Evolutionary conservation across 2,797 vertebrate genomes (phyloP).

Genomic region (Ctenopoma multispine): DNA sequence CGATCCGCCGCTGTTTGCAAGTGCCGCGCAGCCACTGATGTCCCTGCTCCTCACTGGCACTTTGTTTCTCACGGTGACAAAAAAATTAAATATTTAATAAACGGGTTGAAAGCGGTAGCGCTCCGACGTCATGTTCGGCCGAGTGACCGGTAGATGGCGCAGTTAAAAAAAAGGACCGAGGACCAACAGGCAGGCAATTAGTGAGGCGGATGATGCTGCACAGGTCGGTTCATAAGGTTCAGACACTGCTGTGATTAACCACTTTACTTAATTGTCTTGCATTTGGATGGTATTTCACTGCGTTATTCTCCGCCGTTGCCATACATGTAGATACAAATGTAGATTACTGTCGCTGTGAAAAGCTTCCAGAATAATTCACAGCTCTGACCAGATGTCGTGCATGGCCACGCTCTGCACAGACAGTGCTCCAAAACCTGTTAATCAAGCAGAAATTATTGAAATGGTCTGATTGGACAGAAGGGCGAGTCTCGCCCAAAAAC

Average conservation of each 20-base stretch:
- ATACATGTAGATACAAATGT: neutral
- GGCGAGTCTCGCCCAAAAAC: too few relatives aligned
- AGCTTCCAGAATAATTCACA: neutral
- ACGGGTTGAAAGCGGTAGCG: neutral
- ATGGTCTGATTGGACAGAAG: too few relatives aligned
- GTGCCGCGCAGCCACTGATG: constrained; percentile 48
- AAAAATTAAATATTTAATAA: constrained; percentile 55
- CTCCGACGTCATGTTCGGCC: constrained; percentile 26
- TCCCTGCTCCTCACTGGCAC: constrained; percentile 63
- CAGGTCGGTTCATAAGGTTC: constrained; percentile 38
- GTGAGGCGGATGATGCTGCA: constrained; percentile 11
- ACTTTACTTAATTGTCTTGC: constrained; percentile 51
- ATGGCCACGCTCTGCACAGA: neutral
- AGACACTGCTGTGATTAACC: constrained; percentile 39
- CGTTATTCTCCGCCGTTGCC: constrained; percentile 21
- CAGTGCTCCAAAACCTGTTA: too few relatives aligned
- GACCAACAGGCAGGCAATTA: constrained; percentile 54
- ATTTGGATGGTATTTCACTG: constrained; percentile 33
- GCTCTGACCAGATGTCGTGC: neutral
- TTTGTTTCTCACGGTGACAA: constrained; percentile 67
- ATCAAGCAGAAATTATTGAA: too few relatives aligned
- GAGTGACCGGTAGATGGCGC: constrained; percentile 71
- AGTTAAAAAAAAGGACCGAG: constrained; percentile 10
- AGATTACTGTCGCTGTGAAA: neutral
- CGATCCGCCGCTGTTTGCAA: constrained; percentile 31